phyloP scores from a whole-genome alignment of 2,888 invertebrate species.

The Andrena praecox region DNA sequence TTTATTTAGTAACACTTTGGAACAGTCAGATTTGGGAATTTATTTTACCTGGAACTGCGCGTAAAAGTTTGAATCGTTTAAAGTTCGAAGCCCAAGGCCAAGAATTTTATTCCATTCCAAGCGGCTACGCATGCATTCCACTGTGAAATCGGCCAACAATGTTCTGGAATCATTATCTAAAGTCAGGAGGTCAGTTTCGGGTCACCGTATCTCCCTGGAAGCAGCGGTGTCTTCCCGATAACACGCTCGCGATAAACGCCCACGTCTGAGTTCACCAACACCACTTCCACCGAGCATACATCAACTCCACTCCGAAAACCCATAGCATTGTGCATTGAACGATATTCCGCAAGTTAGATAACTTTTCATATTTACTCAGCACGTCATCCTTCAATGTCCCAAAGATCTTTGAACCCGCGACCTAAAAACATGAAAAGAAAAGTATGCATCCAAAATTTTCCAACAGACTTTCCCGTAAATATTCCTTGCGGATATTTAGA shows the following conservation, averaged over 20 bases:
- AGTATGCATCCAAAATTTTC: too few species aligned
- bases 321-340: background rate
- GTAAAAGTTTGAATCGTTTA: background rate
- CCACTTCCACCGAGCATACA: background rate
- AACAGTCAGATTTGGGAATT: too few species aligned
- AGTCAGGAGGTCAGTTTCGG: conserved; percentile 66
- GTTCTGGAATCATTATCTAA: conserved; percentile 57
- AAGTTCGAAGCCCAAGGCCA: background rate
- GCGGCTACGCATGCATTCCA: background rate
- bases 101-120: conserved; percentile 3
- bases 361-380: too few species aligned
- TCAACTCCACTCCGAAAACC: background rate
- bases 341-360: background rate
- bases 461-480: too few species aligned
- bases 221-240: conserved; percentile 55
- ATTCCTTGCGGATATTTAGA: too few species aligned
- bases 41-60: background rate
- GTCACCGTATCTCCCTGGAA: conserved; percentile 66
- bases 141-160: background rate
- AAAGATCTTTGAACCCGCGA: too few species aligned
- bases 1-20: too few species aligned
- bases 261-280: conserved; percentile 4
- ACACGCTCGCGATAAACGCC: conserved; percentile 48
- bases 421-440: too few species aligned
- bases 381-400: too few species aligned